A percentile compares a stretch with the other conserved stretches of the same genome.
Evolutionary conservation across 2,113 vertebrate genomes (phyloP).

Genomic region (Myotis lucifugus): DNA sequence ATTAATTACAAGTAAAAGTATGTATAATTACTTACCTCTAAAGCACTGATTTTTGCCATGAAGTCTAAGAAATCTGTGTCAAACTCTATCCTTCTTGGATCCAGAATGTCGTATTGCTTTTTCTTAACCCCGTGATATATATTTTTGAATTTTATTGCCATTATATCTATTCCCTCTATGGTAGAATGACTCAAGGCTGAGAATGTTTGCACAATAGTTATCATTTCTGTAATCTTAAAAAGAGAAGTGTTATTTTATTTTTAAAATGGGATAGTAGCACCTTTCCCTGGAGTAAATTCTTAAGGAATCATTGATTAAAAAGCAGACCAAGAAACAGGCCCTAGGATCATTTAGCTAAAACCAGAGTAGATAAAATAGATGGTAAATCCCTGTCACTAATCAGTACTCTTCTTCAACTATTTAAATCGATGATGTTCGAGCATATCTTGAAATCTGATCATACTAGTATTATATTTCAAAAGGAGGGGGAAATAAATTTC

Average conservation of each 20-base stretch:
- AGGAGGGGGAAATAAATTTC: neutral
- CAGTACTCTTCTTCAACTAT: neutral
- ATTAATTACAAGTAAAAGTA: neutral
- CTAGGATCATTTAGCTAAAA: neutral
- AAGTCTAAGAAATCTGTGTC: slow-evolving; percentile 88
- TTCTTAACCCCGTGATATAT: slow-evolving; percentile 87
- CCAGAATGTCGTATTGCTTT: slow-evolving; percentile 88
- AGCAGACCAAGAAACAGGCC: neutral
- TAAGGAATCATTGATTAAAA: neutral
- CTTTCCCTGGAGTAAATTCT: neutral
- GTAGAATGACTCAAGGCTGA: slow-evolving; percentile 84
- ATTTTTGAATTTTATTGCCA: slow-evolving; percentile 88
- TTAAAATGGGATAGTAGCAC: neutral
- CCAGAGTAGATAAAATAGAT: neutral
- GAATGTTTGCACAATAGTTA: slow-evolving; percentile 86
- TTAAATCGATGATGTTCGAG: neutral
- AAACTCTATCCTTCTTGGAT: slow-evolving; percentile 87
- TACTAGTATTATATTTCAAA: neutral
- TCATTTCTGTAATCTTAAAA: slow-evolving; percentile 88
- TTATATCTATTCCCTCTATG: slow-evolving; percentile 88
- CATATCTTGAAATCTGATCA: neutral
- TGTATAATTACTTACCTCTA: slow-evolving; percentile 84
- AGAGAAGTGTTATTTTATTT: slow-evolving; percentile 30
- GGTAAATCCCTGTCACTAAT: neutral
- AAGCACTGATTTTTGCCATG: slow-evolving; percentile 83